Evolutionary conservation across 2,888 invertebrate species (phyloP).

Genomic region (Drosophila paranaensis): DNA sequence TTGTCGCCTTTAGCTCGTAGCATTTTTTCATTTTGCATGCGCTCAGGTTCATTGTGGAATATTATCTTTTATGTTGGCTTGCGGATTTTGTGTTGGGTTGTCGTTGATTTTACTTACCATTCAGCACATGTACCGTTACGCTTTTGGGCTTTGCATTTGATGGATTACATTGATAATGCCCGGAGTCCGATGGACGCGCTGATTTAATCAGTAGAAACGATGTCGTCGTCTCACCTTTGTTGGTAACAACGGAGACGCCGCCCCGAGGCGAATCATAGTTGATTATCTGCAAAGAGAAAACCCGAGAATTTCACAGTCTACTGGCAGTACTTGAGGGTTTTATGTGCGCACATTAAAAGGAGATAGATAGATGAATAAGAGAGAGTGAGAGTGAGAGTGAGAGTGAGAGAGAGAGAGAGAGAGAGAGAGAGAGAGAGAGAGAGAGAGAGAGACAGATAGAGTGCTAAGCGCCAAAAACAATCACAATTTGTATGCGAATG

Average conservation of each 20-base stretch:
- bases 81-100: slow-evolving; percentile 51
- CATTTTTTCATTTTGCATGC: slow-evolving; percentile 28
- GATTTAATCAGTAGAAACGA: slow-evolving; percentile 95
- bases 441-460: background rate
- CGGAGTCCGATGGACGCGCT: slow-evolving; percentile 94
- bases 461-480: slow-evolving; percentile 26
- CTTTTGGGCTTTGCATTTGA: slow-evolving; percentile 96
- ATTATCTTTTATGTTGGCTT: slow-evolving; percentile 43
- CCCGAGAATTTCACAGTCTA: slow-evolving; percentile 21
- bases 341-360: slow-evolving; percentile 38
- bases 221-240: slow-evolving; percentile 95
- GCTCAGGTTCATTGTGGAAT: slow-evolving; percentile 45
- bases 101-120: slow-evolving; percentile 89
- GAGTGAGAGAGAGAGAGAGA: background rate
- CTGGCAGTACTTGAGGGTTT: slow-evolving; percentile 8
- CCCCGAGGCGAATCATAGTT: slow-evolving; percentile 96
- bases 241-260: slow-evolving; percentile 95
- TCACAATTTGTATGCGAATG: slow-evolving; percentile 64
- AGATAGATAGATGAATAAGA: background rate
- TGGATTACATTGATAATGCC: slow-evolving; percentile 96
- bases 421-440: background rate
- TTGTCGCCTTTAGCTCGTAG: background rate
- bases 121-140: slow-evolving; percentile 96
- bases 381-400: background rate
- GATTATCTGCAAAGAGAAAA: slow-evolving; percentile 89